A percentile compares a stretch with the other conserved stretches of the same genome.
phyloP scores from a whole-genome alignment of 2,797 vertebrate species.

The Danio kyathit region DNA sequence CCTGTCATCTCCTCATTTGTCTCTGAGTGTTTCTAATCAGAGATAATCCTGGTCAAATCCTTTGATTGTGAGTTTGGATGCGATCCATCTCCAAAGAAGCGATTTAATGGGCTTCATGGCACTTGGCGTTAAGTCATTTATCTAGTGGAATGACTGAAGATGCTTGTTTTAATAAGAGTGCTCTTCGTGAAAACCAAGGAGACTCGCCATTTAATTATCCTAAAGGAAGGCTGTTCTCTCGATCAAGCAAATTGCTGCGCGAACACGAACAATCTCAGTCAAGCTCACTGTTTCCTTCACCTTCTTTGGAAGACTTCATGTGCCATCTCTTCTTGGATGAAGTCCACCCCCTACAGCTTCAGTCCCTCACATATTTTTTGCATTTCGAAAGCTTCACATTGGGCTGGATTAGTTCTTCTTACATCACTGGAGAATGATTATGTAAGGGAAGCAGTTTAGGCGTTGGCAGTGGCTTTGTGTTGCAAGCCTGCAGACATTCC shows the following conservation, averaged over 20 bases:
- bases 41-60: conserved; percentile 98
- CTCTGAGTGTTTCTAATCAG: conserved; percentile 92
- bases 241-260: conserved; percentile 85
- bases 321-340: conserved; percentile 41
- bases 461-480: conserved; percentile 42
- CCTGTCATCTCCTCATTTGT: conserved; percentile 90
- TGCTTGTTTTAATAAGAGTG: conserved; percentile 96
- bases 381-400: conserved; percentile 57
- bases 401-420: conserved; percentile 52
- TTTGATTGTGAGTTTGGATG: conserved; percentile 99
- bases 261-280: conserved; percentile 67
- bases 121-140: conserved; percentile 94
- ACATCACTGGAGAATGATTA: conserved; percentile 53
- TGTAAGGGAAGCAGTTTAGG: conserved; percentile 50
- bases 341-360: conserved; percentile 35
- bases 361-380: conserved; percentile 20
- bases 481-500: conserved; percentile 56
- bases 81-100: conserved; percentile 92
- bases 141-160: conserved; percentile 89
- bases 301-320: conserved; percentile 41
- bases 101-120: conserved; percentile 95
- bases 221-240: conserved; percentile 85
- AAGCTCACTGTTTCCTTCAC: conserved; percentile 44
- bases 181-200: conserved; percentile 89
- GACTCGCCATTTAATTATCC: conserved; percentile 94